These are phyloP conservation scores for Pseudocheirus occidentalis DNA, from an alignment of 2,797 vertebrate genomes.

Conservation along the genomic window DNA sequence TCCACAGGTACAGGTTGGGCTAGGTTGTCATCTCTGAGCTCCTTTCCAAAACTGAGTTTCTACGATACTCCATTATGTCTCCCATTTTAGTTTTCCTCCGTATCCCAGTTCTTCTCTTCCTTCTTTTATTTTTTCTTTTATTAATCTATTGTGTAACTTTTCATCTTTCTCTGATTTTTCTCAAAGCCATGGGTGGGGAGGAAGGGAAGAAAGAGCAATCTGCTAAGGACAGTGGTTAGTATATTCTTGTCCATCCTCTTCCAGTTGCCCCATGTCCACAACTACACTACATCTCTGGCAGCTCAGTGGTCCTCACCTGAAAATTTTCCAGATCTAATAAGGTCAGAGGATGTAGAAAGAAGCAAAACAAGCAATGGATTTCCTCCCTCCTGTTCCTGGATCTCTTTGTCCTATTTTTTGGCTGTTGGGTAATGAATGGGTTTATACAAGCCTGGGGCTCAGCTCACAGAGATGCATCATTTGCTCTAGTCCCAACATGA, in stretches of 20 bases:
- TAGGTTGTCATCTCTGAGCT: neutral
- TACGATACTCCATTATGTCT: too few relatives aligned
- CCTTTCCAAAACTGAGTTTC: neutral
- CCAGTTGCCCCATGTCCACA: neutral
- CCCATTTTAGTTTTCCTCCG: neutral
- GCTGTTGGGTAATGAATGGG: neutral
- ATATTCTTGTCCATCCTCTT: neutral
- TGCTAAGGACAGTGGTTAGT: neutral
- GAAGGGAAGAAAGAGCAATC: neutral
- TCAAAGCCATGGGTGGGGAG: neutral
- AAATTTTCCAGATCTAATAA: neutral
- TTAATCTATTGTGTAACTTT: neutral
- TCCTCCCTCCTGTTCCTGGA: neutral
- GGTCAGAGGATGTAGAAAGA: neutral
- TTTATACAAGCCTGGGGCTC: neutral
- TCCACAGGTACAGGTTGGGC: neutral
- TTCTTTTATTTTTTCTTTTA: neutral
- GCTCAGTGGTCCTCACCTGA: neutral
- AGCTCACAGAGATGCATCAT: neutral
- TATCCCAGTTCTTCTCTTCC: neutral
- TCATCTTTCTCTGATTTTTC: neutral
- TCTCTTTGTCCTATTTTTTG: neutral
- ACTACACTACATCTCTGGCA: neutral
- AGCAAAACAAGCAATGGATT: neutral
- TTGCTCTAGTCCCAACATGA: neutral